These are phyloP conservation scores for Gymnogyps californianus DNA, from an alignment of 2,113 vertebrate species.

Conservation along the genomic window DNA sequence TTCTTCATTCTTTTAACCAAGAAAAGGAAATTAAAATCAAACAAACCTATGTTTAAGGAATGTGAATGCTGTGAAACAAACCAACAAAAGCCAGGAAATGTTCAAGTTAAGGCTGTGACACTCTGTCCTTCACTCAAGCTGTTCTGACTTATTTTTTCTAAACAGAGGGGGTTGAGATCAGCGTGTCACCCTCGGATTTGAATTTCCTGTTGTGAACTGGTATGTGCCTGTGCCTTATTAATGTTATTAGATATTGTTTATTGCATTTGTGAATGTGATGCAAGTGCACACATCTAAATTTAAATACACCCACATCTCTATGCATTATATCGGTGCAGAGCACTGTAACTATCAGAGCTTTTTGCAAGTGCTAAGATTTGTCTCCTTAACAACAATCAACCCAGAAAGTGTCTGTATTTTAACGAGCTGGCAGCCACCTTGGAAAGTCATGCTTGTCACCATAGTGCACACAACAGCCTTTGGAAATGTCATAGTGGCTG, in stretches of 20 bases:
- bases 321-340: background rate
- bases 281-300: constrained; percentile 8
- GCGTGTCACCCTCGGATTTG: constrained; percentile 50
- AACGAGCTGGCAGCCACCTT: background rate
- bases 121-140: constrained; percentile 65
- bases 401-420: constrained; percentile 32
- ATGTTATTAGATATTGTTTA: constrained; percentile 59
- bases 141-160: constrained; percentile 61
- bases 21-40: constrained; percentile 72
- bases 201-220: constrained; percentile 63
- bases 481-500: constrained; percentile 43
- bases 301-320: constrained; percentile 32
- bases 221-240: constrained; percentile 46
- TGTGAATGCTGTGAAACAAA: constrained; percentile 68
- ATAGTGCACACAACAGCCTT: background rate
- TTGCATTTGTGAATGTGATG: constrained; percentile 40
- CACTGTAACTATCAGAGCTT: background rate
- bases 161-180: constrained; percentile 55
- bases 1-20: constrained; percentile 62
- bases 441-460: constrained; percentile 35
- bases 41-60: constrained; percentile 67
- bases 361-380: background rate
- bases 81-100: constrained; percentile 68
- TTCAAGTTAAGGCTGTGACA: constrained; percentile 61
- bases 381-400: constrained; percentile 53